Percentiles rank a stretch among this genome's conserved stretches.
phyloP scores from a whole-genome alignment of 2,113 vertebrate genomes.

The Hippopotamus amphibius region DNA sequence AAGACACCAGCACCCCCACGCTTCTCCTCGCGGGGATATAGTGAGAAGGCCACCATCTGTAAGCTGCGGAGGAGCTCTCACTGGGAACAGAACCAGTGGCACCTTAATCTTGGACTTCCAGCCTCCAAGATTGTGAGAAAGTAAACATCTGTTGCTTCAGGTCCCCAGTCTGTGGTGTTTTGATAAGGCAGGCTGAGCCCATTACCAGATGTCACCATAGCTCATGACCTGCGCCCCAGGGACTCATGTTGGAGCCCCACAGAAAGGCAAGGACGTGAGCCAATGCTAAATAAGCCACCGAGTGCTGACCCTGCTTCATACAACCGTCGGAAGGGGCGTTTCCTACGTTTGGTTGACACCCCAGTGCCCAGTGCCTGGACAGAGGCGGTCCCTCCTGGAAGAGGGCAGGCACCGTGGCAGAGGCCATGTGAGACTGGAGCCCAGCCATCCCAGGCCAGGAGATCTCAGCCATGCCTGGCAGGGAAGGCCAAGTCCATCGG shows the following conservation, averaged over 20 bases:
- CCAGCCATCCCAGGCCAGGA: accelerated
- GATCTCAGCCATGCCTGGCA: too few species aligned
- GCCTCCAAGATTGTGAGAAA: background rate
- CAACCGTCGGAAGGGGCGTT: accelerated
- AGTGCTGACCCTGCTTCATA: accelerated
- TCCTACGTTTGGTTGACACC: background rate
- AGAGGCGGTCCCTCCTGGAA: accelerated
- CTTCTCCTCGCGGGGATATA: background rate
- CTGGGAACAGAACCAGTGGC: too few species aligned
- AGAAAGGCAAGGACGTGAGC: accelerated
- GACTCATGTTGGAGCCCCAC: accelerated
- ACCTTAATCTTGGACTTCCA: background rate
- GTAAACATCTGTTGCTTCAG: background rate
- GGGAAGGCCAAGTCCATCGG: accelerated
- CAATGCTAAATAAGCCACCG: accelerated
- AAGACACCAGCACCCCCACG: background rate
- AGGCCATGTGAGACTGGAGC: accelerated
- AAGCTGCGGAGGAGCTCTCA: too few species aligned
- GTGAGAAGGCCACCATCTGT: accelerated
- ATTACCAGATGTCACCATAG: accelerated
- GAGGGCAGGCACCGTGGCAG: background rate
- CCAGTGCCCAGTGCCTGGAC: accelerated
- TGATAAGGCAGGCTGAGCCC: accelerated
- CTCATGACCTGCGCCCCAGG: too few species aligned
- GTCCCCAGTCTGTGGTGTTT: accelerated